Percentiles rank a stretch among this genome's conserved stretches.
phyloP scores from a whole-genome alignment of 30 jellyfish, hydroid and myxozoan species.

The Nemopilema nomurai region DNA sequence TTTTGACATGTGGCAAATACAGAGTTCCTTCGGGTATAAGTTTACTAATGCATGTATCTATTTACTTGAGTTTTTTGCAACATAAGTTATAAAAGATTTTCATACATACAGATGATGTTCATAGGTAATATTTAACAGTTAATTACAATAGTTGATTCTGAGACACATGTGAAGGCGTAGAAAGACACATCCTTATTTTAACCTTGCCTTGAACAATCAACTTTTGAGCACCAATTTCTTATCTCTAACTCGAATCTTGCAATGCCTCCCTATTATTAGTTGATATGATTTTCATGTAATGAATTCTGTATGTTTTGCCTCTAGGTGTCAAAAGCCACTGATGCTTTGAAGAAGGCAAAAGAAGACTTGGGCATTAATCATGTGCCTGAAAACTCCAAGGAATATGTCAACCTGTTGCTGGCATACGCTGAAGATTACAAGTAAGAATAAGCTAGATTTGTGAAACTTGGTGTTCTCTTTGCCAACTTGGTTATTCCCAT shows the following conservation, averaged over 20 bases:
- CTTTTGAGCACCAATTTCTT: background rate
- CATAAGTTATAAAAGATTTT: no score
- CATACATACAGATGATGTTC: no score
- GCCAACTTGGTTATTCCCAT: background rate
- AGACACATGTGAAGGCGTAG: no score
- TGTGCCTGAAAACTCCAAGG: conserved; percentile 21
- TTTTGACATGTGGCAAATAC: no score
- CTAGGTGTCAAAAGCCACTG: background rate
- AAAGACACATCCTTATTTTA: no score
- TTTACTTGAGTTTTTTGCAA: no score
- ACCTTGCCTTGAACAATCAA: no score
- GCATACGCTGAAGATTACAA: conserved; percentile 54
- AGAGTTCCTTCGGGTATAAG: no score
- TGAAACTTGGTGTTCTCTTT: background rate
- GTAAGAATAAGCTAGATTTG: conserved; percentile 12
- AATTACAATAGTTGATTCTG: no score
- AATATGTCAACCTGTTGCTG: conserved; percentile 23
- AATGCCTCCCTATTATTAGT: background rate
- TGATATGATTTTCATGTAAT: background rate
- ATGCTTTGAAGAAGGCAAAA: conserved; percentile 22
- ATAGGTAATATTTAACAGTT: no score
- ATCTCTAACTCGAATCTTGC: background rate
- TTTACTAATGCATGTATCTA: no score
- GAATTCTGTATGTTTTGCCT: background rate
- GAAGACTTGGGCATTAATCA: conserved; percentile 14